Base-by-base conservation (phyloP, 2,888 invertebrate species). In the Ectropis crepuscularia region DNA sequence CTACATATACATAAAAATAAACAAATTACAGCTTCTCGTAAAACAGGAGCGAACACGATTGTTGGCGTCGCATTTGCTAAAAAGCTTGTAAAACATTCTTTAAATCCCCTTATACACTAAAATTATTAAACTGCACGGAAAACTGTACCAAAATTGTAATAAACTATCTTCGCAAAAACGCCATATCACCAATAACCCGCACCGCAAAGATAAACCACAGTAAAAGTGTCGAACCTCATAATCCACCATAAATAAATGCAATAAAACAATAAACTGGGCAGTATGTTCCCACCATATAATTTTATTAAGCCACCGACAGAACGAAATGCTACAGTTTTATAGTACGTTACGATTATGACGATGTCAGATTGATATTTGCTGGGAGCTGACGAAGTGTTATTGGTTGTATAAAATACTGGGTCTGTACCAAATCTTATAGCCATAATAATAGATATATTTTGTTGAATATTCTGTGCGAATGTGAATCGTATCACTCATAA, bases 241-340 rank as follows among this genome's bases (percentile, higher is more conserved):
- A 57, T 38, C 41, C n/a, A 11, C 38, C 53, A 50, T 50, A 57
- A 51, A 68, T 46, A 61, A 63, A 51, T 61, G 50, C 45, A 28
- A 66, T 67, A 55, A 61, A 61, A 67, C 69, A 68, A 70, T 72
- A 74, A 73, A 67, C 59, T 49, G 57, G 53, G 57, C 65, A 66
- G 57, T 61, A 66, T 63, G 57, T 67, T 61, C 57, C 62, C 57
- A 63, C 47, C 62, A 55, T 70, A 74, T 74, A 71, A 67, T 68
- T 74, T 73, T 73, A 75, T 67, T 61, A 47, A 48, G 12, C 6
- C 16, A 36, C 49, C 41, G 41, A 46, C 42, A 11, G 48, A 46
- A 36, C 11, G 37, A 43, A 43, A 12, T 28, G 38, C 5, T 55
- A n/a, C 36, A 47, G 59, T 50, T 55, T 60, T 64, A 55, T 12